These are phyloP conservation scores for Malurus melanocephalus DNA, from an alignment of 2,113 vertebrate genomes.

Conservation along the genomic window DNA sequence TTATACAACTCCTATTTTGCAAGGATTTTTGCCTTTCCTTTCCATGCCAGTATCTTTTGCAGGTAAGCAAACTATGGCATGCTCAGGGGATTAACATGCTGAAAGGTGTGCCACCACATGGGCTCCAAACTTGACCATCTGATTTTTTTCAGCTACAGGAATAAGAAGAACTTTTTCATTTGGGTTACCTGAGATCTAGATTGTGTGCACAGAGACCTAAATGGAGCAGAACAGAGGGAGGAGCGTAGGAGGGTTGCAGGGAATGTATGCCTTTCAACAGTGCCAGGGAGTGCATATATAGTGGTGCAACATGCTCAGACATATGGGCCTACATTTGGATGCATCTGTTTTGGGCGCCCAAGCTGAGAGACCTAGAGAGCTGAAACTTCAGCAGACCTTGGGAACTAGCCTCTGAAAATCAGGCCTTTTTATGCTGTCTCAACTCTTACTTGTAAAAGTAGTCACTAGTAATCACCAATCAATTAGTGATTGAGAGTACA, in stretches of 20 bases:
- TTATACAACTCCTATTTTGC: background rate
- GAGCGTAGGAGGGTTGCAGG: slow-evolving; percentile 50
- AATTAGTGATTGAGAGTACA: background rate
- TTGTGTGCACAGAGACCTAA: slow-evolving; percentile 47
- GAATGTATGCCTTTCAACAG: slow-evolving; percentile 60
- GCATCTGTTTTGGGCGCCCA: slow-evolving; percentile 53
- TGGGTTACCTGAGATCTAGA: slow-evolving; percentile 56
- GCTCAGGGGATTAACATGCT: background rate
- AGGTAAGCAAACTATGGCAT: background rate
- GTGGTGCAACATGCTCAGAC: slow-evolving; percentile 66
- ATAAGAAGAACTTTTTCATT: slow-evolving; percentile 23
- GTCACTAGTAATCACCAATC: background rate
- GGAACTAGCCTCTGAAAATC: background rate
- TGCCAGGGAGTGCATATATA: slow-evolving; percentile 65
- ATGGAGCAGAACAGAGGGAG: slow-evolving; percentile 65
- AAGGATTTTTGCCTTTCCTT: background rate
- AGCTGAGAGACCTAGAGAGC: slow-evolving; percentile 57
- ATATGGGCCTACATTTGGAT: slow-evolving; percentile 62
- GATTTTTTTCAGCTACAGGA: background rate
- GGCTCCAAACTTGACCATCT: background rate
- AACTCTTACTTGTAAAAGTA: background rate
- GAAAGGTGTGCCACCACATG: background rate
- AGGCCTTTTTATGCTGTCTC: background rate
- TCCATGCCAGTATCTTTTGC: background rate
- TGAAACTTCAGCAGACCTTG: slow-evolving; percentile 48